phyloP scores from a whole-genome alignment of 2,113 vertebrate genomes.

The Mystacornis crossleyi region DNA sequence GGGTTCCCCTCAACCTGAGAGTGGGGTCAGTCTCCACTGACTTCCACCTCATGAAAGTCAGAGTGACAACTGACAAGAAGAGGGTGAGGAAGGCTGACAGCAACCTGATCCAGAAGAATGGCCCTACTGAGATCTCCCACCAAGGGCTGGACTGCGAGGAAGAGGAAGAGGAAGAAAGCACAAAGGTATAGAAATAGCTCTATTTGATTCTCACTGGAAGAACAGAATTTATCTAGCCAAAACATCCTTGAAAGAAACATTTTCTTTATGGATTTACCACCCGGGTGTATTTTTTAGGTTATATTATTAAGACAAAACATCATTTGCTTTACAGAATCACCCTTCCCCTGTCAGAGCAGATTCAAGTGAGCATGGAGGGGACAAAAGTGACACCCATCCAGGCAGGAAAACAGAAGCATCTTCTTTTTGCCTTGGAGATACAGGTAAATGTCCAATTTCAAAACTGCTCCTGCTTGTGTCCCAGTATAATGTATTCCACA shows the following conservation, averaged over 20 bases:
- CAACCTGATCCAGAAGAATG: background rate
- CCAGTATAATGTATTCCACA: background rate
- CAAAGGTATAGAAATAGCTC: slow-evolving; percentile 50
- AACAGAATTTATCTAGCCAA: background rate
- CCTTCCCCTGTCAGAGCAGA: background rate
- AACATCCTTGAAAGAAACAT: background rate
- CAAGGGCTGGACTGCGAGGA: slow-evolving; percentile 75
- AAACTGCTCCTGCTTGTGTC: background rate
- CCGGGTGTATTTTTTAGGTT: background rate
- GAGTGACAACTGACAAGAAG: slow-evolving; percentile 69
- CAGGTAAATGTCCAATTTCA: background rate
- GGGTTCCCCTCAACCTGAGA: slow-evolving; percentile 67
- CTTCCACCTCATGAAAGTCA: slow-evolving; percentile 76
- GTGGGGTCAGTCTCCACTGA: slow-evolving; percentile 72
- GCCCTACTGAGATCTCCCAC: slow-evolving; percentile 58
- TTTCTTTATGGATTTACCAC: background rate
- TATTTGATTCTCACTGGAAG: background rate
- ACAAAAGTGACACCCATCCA: background rate
- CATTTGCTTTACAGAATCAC: slow-evolving; percentile 31
- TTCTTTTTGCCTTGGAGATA: background rate
- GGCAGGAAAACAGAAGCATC: background rate
- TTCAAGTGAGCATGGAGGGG: background rate
- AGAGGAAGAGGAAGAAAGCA: slow-evolving; percentile 65
- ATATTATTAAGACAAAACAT: background rate
- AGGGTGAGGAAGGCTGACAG: slow-evolving; percentile 34